Conservation (phyloP, 1,140 invertebrate genomes). For the Grapholita molesta region DNA sequence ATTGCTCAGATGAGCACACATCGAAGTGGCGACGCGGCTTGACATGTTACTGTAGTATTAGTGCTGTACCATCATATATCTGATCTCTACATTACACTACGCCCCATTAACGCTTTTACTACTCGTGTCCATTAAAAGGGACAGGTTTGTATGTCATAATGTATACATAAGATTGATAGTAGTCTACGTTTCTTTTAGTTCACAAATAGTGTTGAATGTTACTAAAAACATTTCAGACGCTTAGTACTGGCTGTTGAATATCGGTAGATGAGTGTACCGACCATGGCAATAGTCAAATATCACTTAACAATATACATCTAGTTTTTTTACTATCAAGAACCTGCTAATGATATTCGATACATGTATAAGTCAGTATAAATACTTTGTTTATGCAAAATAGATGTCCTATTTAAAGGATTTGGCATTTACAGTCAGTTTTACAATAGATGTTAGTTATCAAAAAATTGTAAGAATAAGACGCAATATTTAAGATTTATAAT, state of each 20-base stretch:
- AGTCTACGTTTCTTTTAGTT: neutral
- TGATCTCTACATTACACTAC: slow-evolving; percentile 13
- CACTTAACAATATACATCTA: neutral
- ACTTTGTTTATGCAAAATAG: neutral
- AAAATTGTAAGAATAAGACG: neutral
- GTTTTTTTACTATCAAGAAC: neutral
- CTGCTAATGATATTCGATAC: neutral
- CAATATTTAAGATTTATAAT: slow-evolving; percentile 4
- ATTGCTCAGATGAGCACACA: slow-evolving; percentile 1
- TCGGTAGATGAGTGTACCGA: neutral
- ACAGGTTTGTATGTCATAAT: neutral
- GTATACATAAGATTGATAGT: neutral
- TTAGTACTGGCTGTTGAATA: neutral
- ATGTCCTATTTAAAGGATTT: neutral
- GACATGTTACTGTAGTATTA: slow-evolving; percentile 1
- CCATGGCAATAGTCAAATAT: neutral
- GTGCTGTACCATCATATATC: slow-evolving; percentile 2
- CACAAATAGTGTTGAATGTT: neutral
- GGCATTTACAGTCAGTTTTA: slow-evolving; percentile 1
- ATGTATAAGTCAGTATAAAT: neutral
- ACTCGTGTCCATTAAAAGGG: neutral
- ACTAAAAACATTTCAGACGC: neutral
- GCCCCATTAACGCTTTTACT: neutral
- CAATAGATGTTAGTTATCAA: neutral
- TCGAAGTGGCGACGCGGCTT: slow-evolving; percentile 14